Evolutionary conservation across 2,797 vertebrate species (phyloP), one percentile per base, ranked within the genome.

Genomic region (Diglossa cyanea): DNA sequence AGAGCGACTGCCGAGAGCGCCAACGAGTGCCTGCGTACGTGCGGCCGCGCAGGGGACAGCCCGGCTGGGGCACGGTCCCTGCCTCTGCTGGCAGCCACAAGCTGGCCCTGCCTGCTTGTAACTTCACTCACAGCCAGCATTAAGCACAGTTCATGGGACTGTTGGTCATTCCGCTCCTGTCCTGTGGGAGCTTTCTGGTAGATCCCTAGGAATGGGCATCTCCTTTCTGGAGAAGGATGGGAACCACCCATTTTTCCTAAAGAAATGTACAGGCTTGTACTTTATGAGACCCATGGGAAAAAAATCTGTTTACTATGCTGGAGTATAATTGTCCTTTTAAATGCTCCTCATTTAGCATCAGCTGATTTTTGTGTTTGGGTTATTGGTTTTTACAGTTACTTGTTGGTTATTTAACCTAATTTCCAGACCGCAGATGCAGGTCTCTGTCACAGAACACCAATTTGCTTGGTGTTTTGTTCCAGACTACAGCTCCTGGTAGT

Each of bases 1-100:
- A 98, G 99, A 74, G 99, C 99, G 0, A 99, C 99, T 0, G 98
- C 99, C 0, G 98, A 99, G 26, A 99, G 97, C 1, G 42, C 99
- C 98, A 99, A 98, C 16, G 99, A 99, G 81, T 99, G 99, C 96
- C 97, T 98, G 94, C 94, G 99, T 99, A 94, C 80, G 99, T 98
- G 98, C 92, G 3, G 11, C 74, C 42, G 21, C 3, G 0, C 39
- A 7, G 15, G 6, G 47, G 37, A n/a, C 67, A 26, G 57, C 3
- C 39, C 45, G 35, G 11, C 21, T 10, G 6, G 42, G 54, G 2
- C 71, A 37, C 30, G 4, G 21, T 6, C 70, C 26, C n/a, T 80
- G 66, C 42, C 44, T 79, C 50, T 89, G 21, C 58, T 65, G 62
- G 10, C 45, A 65, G 28, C 61, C 71, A 47, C 63, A 9, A 24